phyloP scores from a whole-genome alignment of 1,140 invertebrate genomes.

The Leptinotarsa lineolata region DNA sequence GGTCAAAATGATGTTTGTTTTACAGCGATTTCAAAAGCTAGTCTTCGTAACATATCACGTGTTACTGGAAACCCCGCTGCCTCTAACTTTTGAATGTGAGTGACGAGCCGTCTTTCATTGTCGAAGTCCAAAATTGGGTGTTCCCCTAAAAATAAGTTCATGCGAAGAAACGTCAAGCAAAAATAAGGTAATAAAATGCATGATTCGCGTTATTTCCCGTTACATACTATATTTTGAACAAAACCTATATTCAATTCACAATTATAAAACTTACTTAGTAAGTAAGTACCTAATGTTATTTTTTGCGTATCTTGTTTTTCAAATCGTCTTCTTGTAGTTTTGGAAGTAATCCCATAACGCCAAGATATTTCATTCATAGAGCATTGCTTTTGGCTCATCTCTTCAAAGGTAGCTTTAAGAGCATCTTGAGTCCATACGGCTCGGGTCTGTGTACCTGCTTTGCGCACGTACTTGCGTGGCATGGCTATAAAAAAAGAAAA shows the following conservation, averaged over 20 bases:
- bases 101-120: constrained; percentile 47
- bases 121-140: constrained; percentile 34
- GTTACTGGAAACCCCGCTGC: constrained; percentile 36
- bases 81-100: constrained; percentile 44
- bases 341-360: not conserved
- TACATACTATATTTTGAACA: not conserved
- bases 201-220: not conserved
- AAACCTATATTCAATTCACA: no score
- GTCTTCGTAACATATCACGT: constrained; percentile 42
- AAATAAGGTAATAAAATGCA: constrained; percentile 30
- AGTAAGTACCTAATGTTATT: constrained; percentile 29
- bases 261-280: constrained; percentile 10
- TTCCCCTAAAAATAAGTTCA: constrained; percentile 45
- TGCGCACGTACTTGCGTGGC: constrained; percentile 62
- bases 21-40: constrained; percentile 44
- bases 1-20: not conserved
- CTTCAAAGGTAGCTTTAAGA: not conserved
- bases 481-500: constrained; percentile 44
- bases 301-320: constrained; percentile 14
- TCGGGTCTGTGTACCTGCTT: constrained; percentile 38
- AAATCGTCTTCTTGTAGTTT: not conserved
- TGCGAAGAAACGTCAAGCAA: not conserved
- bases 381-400: not conserved
- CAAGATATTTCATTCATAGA: not conserved
- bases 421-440: not conserved